Evolutionary conservation across 2,888 invertebrate genomes (phyloP), one percentile per base, ranked within the genome.

Genomic region (Eristalis pertinax): DNA sequence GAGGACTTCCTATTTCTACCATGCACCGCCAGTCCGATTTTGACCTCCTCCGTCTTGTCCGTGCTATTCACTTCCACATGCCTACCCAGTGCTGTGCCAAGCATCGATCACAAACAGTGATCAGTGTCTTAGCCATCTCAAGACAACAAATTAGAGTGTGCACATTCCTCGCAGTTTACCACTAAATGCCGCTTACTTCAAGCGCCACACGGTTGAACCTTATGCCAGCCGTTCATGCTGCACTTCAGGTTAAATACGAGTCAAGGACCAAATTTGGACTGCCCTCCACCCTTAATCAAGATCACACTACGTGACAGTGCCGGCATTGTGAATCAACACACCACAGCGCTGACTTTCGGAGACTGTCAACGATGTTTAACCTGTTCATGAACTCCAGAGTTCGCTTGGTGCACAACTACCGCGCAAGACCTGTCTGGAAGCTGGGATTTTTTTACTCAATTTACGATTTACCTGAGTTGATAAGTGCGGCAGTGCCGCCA

Each of bases 381-480:
- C 87, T 87, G 87, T 76, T 87, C 87, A 80, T 87, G 87, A 87
- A 87, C 87, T 60, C 84, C 60, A 60, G 60, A 64, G 26, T 26
- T 50, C 68, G 32, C 50, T 68, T 67, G 67, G 73, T 76, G 43
- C 4, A 73, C 72, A 67, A 41, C 62, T 38, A 65, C 64, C 74
- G 56, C 67, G 15, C 78, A 87, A 87, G 79, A 87, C 79, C 87
- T 87, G 83, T 84, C 87, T 87, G 87, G 84, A 80, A 76, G 80
- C 79, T 73, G 73, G 64, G 76, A 65, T 26, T 26, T 60, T 84
- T 73, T 76, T 80, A 41, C 87, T 79, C 79, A 87, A 84, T 84
- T 87, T 87, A 76, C 84, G 87, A 87, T 87, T 77, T 79, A 76
- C 58, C 73, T n/a, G 65, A 76, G 84, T 62, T 84, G 87, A 87